Evolutionary conservation across 2,888 invertebrate species (phyloP).

Genomic region (Dendrolimus houi): DNA sequence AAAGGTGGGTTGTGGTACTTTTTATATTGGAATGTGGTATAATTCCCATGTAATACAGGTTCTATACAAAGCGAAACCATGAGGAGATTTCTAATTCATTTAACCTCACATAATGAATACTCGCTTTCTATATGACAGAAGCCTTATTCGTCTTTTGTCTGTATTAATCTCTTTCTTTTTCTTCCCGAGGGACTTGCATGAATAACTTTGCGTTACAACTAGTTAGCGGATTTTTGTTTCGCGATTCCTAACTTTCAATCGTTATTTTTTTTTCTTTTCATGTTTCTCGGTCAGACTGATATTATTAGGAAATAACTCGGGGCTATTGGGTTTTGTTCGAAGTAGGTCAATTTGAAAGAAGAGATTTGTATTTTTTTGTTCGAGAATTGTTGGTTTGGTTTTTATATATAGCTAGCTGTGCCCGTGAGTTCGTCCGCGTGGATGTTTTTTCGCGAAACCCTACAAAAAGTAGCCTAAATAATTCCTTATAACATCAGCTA

Average conservation of each 20-base stretch:
- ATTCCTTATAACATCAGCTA: no score
- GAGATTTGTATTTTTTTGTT: background rate
- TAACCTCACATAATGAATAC: background rate
- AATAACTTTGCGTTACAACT: slow-evolving; percentile 6
- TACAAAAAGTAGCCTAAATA: no score
- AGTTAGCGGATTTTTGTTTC: slow-evolving; percentile 6
- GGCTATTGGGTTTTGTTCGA: background rate
- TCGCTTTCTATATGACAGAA: background rate
- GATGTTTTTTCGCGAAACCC: no score
- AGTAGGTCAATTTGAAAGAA: background rate
- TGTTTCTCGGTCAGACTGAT: background rate
- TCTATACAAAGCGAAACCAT: no score
- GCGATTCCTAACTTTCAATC: background rate
- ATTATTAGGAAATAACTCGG: background rate
- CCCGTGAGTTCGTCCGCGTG: no score
- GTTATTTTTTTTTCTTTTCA: background rate
- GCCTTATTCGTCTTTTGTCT: slow-evolving; percentile 1
- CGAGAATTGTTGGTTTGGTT: background rate
- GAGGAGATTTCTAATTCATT: no score
- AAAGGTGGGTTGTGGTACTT: no score
- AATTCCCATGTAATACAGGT: no score
- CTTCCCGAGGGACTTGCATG: background rate
- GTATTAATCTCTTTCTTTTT: background rate
- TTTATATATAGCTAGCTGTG: no score
- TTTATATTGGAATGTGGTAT: no score